Evolutionary conservation across 2,113 vertebrate genomes (phyloP), one percentile per base, ranked within the genome.

Genomic region (Clarias batrachus): DNA sequence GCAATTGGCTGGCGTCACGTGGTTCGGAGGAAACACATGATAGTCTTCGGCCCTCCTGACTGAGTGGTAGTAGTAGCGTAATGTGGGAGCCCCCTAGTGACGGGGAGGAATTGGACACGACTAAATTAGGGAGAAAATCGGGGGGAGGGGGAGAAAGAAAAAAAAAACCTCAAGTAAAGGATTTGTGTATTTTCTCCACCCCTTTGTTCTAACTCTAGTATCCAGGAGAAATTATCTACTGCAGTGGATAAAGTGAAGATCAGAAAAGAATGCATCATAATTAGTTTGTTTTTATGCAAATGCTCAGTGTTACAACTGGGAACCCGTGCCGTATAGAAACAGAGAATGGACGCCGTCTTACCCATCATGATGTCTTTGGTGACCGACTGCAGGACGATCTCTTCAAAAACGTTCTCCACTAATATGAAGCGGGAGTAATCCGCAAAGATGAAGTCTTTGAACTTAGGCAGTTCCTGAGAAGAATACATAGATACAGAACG

Each of bases 331-430:
- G 70, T 37, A 62, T 9, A 11, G 59, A 30, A 7, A 80, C 4
- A 33, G n/a, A 74, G 10, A 8, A 27, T 14, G 56, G 12, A 25
- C 6, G 62, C 10, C 3, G 3, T 2, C 96, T 91, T 89, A 99
- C 98, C 98, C 94, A 97, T 97, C 95, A 97, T 95, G 85, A 99
- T 99, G 91, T 99, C 98, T 89, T 98, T 99, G 94, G 96, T 96
- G 89, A 99, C 97, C 0, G 97, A 97, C 93, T 99, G 98, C 10
- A 99, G 93, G 87, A 99, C 97, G 10, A 97, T 96, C 93, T 99
- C 98, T 91, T 99, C 98, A 0, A 96, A 99, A 0, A 97, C 94
- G 90, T 97, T 98, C 88, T 98, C 97, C 90, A 99, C 96, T 89
- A 97, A 93, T 87, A 98, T 96, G 92, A 98, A 99, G 71, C 89